A percentile compares a stretch with the other conserved stretches of the same genome.
Conservation (phyloP, 30 jellyfish, hydroid and myxozoan species). For the Turritopsis dohrnii region DNA sequence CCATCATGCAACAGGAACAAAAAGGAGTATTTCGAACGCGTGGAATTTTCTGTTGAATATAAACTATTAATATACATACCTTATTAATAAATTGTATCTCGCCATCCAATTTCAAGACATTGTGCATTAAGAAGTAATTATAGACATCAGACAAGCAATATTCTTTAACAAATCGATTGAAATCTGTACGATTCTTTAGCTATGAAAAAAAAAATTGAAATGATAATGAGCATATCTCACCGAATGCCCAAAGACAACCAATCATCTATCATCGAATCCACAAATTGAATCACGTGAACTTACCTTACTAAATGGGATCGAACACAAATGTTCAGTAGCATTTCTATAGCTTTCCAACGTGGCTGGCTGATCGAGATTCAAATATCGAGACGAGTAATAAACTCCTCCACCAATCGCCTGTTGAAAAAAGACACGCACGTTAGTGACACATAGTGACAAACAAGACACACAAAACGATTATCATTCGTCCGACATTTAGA, state of each 20-base stretch:
- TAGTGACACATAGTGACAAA: background rate
- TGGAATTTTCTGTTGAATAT: background rate
- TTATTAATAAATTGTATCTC: background rate
- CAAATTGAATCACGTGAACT: background rate
- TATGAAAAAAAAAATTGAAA: background rate
- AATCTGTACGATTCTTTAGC: background rate
- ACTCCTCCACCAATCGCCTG: constrained; percentile 41
- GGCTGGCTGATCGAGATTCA: background rate
- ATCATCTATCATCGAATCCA: too few species aligned
- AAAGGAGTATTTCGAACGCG: too few species aligned
- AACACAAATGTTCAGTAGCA: constrained; percentile 12
- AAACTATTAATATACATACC: background rate
- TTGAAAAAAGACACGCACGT: too few species aligned
- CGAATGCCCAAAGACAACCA: background rate
- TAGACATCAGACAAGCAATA: constrained; percentile 18
- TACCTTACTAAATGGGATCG: constrained; percentile 1
- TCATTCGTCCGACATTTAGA: too few species aligned
- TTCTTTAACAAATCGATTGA: background rate
- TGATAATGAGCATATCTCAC: too few species aligned
- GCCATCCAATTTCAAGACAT: constrained; percentile 7
- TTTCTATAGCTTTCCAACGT: background rate
- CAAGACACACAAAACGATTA: background rate
- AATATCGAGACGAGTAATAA: constrained; percentile 12
- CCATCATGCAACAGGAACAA: too few species aligned
- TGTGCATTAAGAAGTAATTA: background rate